Base-by-base conservation (phyloP, 2,888 invertebrate genomes). In the Eupithecia subumbrata region DNA sequence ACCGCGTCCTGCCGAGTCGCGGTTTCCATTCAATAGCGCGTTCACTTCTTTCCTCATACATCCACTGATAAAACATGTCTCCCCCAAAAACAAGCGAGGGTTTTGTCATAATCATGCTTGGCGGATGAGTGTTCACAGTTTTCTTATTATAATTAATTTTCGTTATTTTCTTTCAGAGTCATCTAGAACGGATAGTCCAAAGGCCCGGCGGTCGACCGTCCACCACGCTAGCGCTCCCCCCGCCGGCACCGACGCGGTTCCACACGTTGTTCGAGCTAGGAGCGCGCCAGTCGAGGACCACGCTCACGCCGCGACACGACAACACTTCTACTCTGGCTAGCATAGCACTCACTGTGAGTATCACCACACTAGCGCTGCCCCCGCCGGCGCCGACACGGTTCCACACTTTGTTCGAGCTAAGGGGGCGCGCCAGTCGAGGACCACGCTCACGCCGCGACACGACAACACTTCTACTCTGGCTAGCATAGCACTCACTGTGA, bases 261-360 rank as follows among this genome's bases (percentile, higher is more conserved):
- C 97, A 98, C 76, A 97, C 97, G 40, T 96, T 98, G n/a, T 98
- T 98, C 90, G 98, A 98, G 87, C 94, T 98, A 82, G 96, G 97
- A 0, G 96, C 96, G 0, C 95, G 95, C 73, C 97, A 97, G 84
- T 91, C 96, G 0, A 87, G 94, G 30, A 95, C 95, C 25, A 93
- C 92, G 0, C 88, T 94, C 40, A 93, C 93, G 0, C 93, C 92
- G 0, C 85, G 93, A 72, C 96, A 96, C 71, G 95, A 97, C 76
- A 95, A 96, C 85, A 95, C 95, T 76, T 97, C 97, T 8, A 97
- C 97, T 0, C 90, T 98, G 77, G 97, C 98, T 14, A 97, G 97
- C 89, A 98, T 98, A 78, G 98, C 98, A 0, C 96, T 97, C 11
- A 92, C 92, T 82, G 95, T 95, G 80, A 87, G 89, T 88, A 89